Percentiles rank a stretch among this genome's conserved stretches.
Conservation (phyloP, 2,113 vertebrate genomes). For the Mus spicilegus region DNA sequence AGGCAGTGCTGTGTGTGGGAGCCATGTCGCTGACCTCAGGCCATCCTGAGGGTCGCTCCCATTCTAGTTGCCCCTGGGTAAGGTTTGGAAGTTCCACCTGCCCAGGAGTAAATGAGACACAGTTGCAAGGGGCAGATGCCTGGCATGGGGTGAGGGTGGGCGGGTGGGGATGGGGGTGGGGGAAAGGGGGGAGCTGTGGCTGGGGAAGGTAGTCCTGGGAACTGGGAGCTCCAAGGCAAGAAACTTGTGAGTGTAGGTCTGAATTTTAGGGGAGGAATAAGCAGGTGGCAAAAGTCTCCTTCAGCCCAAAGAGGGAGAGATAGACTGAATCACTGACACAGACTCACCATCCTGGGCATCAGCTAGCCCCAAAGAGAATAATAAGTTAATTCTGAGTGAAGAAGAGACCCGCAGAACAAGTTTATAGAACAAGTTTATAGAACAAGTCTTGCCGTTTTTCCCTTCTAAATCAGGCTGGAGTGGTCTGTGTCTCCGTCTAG, state of each 20-base stretch:
- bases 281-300: neutral
- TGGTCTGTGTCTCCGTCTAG: neutral
- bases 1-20: too few relatives aligned
- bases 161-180: rapidly evolving
- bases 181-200: rapidly evolving
- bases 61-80: neutral
- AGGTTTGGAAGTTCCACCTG: neutral
- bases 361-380: neutral
- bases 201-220: neutral
- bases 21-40: neutral
- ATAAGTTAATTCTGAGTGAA: neutral
- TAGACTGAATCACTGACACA: neutral
- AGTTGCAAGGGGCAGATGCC: too few relatives aligned
- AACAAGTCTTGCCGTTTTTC: neutral
- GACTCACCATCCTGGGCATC: neutral
- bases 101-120: neutral
- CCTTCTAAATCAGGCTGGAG: neutral
- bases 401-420: neutral
- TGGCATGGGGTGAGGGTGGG: neutral
- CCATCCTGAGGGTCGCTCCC: neutral
- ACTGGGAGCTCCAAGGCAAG: neutral
- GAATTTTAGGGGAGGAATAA: neutral
- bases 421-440: neutral
- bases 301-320: rapidly evolving
- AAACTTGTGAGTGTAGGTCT: neutral